Conservation (phyloP, 2,888 invertebrate genomes). For the Lepas anatifera region DNA sequence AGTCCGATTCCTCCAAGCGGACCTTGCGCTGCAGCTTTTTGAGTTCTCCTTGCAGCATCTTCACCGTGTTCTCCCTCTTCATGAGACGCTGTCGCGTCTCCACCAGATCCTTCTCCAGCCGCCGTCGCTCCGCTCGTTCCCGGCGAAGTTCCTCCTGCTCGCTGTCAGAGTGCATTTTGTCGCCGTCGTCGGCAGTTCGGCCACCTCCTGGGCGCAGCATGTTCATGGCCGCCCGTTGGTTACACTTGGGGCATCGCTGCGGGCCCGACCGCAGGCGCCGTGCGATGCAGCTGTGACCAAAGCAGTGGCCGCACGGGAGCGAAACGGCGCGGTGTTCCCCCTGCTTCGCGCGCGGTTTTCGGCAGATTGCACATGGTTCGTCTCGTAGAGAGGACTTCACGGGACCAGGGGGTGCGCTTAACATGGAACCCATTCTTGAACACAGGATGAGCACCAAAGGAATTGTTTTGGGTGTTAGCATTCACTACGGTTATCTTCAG, state of each 20-base stretch:
- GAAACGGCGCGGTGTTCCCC: not conserved
- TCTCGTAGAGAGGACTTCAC: not conserved
- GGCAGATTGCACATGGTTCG: not conserved
- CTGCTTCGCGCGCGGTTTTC: not conserved
- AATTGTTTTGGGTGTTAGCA: no score
- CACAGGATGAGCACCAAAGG: no score
- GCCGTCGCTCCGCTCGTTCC: not conserved
- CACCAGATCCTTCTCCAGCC: slow-evolving; percentile 1
- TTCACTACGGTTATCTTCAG: no score
- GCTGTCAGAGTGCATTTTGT: not conserved
- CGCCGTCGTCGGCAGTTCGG: not conserved
- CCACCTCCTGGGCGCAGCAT: not conserved
- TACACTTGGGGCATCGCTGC: not conserved
- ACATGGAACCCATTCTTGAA: not conserved
- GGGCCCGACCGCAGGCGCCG: slow-evolving; percentile 1
- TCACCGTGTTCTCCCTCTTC: not conserved
- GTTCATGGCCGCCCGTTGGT: not conserved
- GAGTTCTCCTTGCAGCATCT: not conserved
- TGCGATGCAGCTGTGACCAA: not conserved
- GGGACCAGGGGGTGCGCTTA: not conserved
- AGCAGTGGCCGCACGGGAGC: not conserved
- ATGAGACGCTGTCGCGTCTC: not conserved
- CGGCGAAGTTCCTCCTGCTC: not conserved
- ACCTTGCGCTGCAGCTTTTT: not conserved
- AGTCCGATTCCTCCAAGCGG: not conserved